phyloP scores from a whole-genome alignment of 2,888 invertebrate species.

The Drosophila pseudotakahashii region DNA sequence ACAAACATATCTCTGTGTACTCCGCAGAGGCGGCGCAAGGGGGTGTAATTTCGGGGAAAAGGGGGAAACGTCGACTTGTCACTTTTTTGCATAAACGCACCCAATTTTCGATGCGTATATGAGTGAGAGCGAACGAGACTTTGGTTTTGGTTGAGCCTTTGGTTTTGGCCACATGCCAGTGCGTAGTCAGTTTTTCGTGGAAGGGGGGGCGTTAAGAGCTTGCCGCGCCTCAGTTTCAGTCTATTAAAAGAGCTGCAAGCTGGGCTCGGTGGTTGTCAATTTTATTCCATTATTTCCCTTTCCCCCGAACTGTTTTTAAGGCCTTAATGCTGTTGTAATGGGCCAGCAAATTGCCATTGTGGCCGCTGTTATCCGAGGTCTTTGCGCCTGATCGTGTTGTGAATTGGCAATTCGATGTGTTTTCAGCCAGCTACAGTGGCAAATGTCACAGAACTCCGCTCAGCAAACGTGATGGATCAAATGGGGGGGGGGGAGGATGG shows the following conservation, averaged over 20 bases:
- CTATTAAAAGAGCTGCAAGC: slow-evolving; percentile 53
- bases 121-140: slow-evolving; percentile 28
- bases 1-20: not conserved
- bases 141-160: slow-evolving; percentile 17
- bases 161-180: slow-evolving; percentile 67
- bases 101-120: slow-evolving; percentile 71
- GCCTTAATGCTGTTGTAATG: slow-evolving; percentile 73
- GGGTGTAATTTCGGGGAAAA: slow-evolving; percentile 10
- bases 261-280: slow-evolving; percentile 54
- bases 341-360: slow-evolving; percentile 71
- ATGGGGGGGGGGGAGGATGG: slow-evolving; percentile 2
- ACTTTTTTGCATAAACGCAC: slow-evolving; percentile 78
- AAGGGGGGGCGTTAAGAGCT: slow-evolving; percentile 20
- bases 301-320: slow-evolving; percentile 13
- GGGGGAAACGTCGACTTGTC: slow-evolving; percentile 56
- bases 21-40: slow-evolving; percentile 9
- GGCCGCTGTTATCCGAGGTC: slow-evolving; percentile 42
- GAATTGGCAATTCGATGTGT: slow-evolving; percentile 59
- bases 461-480: slow-evolving; percentile 22
- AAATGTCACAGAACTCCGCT: slow-evolving; percentile 49
- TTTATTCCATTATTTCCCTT: slow-evolving; percentile 31
- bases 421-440: slow-evolving; percentile 41
- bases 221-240: slow-evolving; percentile 67
- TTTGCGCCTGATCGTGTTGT: slow-evolving; percentile 68
- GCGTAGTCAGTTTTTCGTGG: slow-evolving; percentile 48